phyloP scores from a whole-genome alignment of 2,113 vertebrate genomes.

The Paramormyrops kingsleyae region DNA sequence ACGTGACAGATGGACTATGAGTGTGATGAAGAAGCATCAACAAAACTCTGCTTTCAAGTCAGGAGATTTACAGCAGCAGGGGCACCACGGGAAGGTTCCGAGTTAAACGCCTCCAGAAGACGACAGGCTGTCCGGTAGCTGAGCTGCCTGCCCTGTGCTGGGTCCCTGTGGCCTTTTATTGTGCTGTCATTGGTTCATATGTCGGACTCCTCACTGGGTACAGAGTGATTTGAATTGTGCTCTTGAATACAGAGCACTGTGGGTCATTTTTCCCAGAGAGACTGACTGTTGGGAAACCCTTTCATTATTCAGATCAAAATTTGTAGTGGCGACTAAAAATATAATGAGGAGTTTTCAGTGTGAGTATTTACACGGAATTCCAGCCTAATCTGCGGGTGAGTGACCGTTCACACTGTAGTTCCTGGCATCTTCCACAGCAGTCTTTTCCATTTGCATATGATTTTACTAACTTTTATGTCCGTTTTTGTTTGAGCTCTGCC shows the following conservation, averaged over 20 bases:
- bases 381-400: neutral
- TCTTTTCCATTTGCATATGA: neutral
- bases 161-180: neutral
- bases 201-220: no score
- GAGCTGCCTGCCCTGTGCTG: neutral
- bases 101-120: neutral
- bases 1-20: neutral
- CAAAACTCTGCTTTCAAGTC: neutral
- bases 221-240: neutral
- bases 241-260: neutral
- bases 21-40: neutral
- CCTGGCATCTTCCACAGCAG: neutral
- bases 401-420: neutral
- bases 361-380: neutral
- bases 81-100: neutral
- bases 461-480: slow-evolving; percentile 9
- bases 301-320: neutral
- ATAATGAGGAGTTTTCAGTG: neutral
- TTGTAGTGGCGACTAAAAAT: neutral
- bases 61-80: neutral
- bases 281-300: neutral
- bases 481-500: slow-evolving; percentile 31
- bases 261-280: neutral
- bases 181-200: neutral
- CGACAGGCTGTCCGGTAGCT: neutral